These are phyloP conservation scores for Cephus spinipes DNA, from an alignment of 2,888 invertebrate species.

Conservation along the genomic window DNA sequence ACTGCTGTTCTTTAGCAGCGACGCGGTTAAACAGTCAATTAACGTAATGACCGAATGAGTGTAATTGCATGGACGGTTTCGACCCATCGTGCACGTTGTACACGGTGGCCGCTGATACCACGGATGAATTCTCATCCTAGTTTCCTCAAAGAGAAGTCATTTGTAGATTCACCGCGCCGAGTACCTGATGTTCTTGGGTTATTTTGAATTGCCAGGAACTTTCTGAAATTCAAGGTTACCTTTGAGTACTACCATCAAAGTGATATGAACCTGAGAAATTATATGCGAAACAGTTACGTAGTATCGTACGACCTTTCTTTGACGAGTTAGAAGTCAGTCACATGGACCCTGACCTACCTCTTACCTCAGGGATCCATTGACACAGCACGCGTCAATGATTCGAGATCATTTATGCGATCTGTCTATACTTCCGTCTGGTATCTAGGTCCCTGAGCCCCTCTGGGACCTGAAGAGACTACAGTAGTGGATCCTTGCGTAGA, in stretches of 20 bases:
- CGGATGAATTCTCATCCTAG: not conserved
- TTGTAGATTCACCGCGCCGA: not conserved
- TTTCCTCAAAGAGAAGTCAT: not conserved
- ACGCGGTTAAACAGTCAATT: not conserved
- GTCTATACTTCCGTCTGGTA: not conserved
- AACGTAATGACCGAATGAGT: not conserved
- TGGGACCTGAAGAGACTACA: not conserved
- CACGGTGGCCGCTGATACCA: not conserved
- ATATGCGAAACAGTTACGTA: not conserved
- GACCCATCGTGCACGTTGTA: not conserved
- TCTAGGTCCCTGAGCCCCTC: not conserved
- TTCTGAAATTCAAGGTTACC: not conserved
- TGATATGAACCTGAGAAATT: not conserved
- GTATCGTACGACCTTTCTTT: not conserved
- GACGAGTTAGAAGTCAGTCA: not conserved
- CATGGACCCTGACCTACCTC: not conserved
- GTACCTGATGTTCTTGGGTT: not conserved
- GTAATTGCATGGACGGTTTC: not conserved
- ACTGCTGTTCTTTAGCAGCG: not conserved
- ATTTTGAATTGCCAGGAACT: not conserved
- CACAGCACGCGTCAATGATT: not conserved
- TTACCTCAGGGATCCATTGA: not conserved
- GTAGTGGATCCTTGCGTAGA: not conserved
- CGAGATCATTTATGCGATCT: not conserved
- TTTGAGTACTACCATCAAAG: not conserved